Evolutionary conservation across 2,797 vertebrate genomes (phyloP).

Genomic region (Micromesistius poutassou): DNA sequence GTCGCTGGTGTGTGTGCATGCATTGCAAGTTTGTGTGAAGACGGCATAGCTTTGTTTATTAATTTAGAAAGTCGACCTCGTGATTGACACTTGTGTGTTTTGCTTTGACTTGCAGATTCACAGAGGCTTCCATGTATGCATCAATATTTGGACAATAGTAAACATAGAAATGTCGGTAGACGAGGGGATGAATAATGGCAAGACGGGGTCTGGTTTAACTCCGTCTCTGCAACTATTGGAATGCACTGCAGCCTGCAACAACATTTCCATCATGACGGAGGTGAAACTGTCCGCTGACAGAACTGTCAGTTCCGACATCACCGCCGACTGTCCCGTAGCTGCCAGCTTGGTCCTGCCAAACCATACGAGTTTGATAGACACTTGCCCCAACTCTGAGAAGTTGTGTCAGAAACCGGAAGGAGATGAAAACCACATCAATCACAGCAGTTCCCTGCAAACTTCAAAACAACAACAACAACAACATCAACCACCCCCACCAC

Average conservation of each 20-base stretch:
- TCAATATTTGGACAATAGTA: neutral
- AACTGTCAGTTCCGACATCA: conserved; percentile 35
- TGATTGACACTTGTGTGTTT: conserved; percentile 15
- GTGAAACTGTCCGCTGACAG: conserved; percentile 39
- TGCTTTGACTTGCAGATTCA: conserved; percentile 41
- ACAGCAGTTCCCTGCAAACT: conserved; percentile 77
- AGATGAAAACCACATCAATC: conserved; percentile 53
- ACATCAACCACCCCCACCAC: neutral
- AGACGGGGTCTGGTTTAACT: conserved; percentile 60
- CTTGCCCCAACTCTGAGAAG: conserved; percentile 21
- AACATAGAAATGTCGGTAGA: conserved; percentile 80
- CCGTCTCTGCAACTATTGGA: conserved; percentile 63
- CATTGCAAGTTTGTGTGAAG: neutral
- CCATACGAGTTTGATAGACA: conserved; percentile 38
- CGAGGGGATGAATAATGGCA: conserved; percentile 76
- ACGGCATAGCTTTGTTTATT: neutral
- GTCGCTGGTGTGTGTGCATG: neutral
- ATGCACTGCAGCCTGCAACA: conserved; percentile 54
- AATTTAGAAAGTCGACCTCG: neutral
- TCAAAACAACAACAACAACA: conserved; percentile 56
- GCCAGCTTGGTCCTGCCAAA: conserved; percentile 52
- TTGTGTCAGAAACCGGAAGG: conserved; percentile 31
- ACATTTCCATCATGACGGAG: conserved; percentile 52
- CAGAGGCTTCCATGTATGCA: conserved; percentile 38
- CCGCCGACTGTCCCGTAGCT: conserved; percentile 51